Percentiles rank a stretch among this genome's conserved stretches.
phyloP scores from a whole-genome alignment of 2,113 vertebrate species.

The Equus przewalskii region DNA sequence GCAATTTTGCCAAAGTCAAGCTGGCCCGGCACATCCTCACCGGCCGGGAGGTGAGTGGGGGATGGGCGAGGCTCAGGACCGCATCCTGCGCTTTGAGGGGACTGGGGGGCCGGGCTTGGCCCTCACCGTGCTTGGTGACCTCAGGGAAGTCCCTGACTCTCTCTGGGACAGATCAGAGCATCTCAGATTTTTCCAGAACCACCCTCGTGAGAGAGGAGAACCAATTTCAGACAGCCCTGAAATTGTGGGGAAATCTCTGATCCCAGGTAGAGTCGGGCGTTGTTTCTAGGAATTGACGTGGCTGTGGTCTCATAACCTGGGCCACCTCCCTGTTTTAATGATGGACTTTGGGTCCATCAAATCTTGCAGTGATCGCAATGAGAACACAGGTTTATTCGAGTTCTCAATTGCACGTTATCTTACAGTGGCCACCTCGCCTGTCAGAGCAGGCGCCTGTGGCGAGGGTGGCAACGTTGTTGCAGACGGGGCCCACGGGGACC shows the following conservation, averaged over 20 bases:
- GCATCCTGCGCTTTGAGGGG: fast-evolving
- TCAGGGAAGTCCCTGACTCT: not conserved
- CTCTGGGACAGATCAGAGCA: not conserved
- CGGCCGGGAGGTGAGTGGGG: constrained; percentile 91
- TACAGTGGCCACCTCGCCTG: not conserved
- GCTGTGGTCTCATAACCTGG: not conserved
- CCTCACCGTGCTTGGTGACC: not conserved
- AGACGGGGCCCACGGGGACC: not conserved
- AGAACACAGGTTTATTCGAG: not conserved
- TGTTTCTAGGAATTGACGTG: not conserved
- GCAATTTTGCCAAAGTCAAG: constrained; percentile 97
- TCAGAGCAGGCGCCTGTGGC: fast-evolving
- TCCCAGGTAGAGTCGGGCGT: not conserved
- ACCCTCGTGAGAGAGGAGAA: not conserved
- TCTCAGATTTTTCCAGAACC: not conserved
- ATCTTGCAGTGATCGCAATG: not conserved
- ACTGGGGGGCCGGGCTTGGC: not conserved
- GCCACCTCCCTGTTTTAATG: not conserved
- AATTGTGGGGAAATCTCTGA: not conserved
- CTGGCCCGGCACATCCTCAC: constrained; percentile 95
- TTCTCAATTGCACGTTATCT: not conserved
- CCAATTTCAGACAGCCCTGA: not conserved
- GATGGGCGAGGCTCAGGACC: fast-evolving
- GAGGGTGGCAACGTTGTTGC: not conserved
- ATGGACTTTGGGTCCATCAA: not conserved